Conservation (phyloP, 2,113 vertebrate genomes). For the Gallinago undulata region DNA sequence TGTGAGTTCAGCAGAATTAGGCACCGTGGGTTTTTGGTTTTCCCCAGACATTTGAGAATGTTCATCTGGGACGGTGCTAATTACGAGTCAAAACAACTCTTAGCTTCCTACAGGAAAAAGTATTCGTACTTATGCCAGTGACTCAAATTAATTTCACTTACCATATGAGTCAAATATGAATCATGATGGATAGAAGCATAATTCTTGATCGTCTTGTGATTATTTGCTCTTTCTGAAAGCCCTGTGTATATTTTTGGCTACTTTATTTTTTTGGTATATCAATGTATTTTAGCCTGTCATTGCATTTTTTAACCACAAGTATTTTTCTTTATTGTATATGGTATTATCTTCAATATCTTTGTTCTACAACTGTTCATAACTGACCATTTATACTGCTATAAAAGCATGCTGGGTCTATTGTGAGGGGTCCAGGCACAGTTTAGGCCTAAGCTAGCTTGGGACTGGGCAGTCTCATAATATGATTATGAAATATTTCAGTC, state of each 20-base stretch:
- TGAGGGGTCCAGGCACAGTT: not conserved
- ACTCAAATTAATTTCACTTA: slow-evolving; percentile 9
- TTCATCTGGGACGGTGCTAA: not conserved
- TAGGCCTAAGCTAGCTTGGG: not conserved
- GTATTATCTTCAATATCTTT: not conserved
- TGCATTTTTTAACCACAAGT: not conserved
- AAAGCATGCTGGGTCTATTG: not conserved
- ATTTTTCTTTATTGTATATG: not conserved
- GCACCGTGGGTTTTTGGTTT: not conserved
- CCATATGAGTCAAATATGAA: slow-evolving; percentile 19
- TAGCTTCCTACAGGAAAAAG: not conserved
- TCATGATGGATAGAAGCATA: not conserved
- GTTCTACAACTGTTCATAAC: not conserved
- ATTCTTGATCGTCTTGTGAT: not conserved
- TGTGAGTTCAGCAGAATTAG: not conserved
- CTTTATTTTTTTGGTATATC: not conserved
- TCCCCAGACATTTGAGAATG: not conserved
- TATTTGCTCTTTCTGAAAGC: slow-evolving; percentile 8
- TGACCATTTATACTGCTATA: not conserved
- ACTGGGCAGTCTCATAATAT: not conserved
- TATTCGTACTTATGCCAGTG: not conserved
- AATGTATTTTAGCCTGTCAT: not conserved
- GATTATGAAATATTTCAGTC: not conserved
- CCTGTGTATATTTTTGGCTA: not conserved
- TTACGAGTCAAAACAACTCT: not conserved